A percentile compares a stretch with the other conserved stretches of the same genome.
Evolutionary conservation across 2,797 vertebrate species (phyloP).

Genomic region (Scleropages formosus): DNA sequence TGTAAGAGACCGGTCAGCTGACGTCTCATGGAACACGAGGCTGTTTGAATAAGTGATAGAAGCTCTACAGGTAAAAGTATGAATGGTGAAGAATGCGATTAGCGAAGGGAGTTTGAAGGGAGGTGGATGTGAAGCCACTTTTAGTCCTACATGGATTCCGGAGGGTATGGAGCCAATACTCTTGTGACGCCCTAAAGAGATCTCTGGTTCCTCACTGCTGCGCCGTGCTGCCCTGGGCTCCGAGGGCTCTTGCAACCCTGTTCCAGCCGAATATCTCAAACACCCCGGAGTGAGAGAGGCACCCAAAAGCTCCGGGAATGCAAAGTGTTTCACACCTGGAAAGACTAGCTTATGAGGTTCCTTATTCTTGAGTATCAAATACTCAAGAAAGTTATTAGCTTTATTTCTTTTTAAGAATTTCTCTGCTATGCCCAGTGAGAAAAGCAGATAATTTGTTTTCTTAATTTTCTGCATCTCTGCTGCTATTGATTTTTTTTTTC

Average conservation of each 20-base stretch:
- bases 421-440: neutral
- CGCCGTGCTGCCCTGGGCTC: neutral
- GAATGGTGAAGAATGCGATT: no score
- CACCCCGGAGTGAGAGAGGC: slow-evolving; percentile 20
- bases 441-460: slow-evolving; percentile 30
- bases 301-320: slow-evolving; percentile 45
- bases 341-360: neutral
- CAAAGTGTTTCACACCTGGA: slow-evolving; percentile 39
- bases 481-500: slow-evolving; percentile 27
- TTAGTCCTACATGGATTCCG: neutral
- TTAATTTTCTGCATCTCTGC: slow-evolving; percentile 31
- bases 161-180: no score
- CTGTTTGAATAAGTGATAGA: no score
- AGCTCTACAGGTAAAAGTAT: no score
- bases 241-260: neutral
- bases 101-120: no score
- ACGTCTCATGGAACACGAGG: no score
- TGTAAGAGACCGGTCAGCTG: no score
- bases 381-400: slow-evolving; percentile 18
- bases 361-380: no score
- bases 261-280: neutral
- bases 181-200: neutral
- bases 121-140: no score
- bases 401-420: slow-evolving; percentile 1
- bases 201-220: neutral